Percentiles rank a stretch among this genome's conserved stretches.
Evolutionary conservation across 2,113 vertebrate species (phyloP).

Genomic region (Miniopterus natalensis): DNA sequence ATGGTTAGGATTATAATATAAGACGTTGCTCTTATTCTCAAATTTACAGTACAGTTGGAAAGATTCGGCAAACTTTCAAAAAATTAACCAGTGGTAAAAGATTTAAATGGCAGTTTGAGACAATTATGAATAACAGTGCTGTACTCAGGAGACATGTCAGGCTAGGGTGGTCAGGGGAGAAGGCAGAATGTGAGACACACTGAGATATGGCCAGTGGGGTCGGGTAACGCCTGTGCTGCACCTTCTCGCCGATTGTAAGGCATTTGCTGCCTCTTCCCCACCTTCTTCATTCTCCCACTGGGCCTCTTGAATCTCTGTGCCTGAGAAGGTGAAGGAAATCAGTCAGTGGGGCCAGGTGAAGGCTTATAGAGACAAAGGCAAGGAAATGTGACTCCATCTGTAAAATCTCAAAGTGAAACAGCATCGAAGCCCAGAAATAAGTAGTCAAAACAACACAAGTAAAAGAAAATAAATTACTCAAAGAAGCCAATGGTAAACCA

Average conservation of each 20-base stretch:
- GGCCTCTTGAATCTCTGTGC: neutral
- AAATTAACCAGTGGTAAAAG: neutral
- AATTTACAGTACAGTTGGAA: neutral
- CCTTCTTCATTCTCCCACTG: neutral
- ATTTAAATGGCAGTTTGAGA: neutral
- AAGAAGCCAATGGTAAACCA: neutral
- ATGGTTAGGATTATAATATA: neutral
- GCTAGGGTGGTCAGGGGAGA: neutral
- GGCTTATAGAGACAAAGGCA: neutral
- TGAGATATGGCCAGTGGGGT: neutral
- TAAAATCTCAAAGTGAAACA: neutral
- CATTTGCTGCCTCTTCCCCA: neutral
- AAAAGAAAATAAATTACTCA: constrained; percentile 7
- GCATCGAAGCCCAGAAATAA: neutral
- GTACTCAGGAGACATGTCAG: neutral
- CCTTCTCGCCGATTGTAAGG: neutral
- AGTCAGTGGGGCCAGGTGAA: neutral
- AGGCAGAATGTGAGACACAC: neutral
- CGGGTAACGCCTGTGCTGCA: neutral
- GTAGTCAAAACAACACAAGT: neutral
- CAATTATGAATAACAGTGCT: neutral
- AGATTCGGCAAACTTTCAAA: constrained; percentile 19
- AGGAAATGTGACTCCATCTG: neutral
- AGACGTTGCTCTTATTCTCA: neutral
- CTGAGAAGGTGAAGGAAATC: neutral